Percentiles rank a stretch among this genome's conserved stretches.
Evolutionary conservation across 2,113 vertebrate genomes (phyloP).

Genomic region (Eurypyga helias): DNA sequence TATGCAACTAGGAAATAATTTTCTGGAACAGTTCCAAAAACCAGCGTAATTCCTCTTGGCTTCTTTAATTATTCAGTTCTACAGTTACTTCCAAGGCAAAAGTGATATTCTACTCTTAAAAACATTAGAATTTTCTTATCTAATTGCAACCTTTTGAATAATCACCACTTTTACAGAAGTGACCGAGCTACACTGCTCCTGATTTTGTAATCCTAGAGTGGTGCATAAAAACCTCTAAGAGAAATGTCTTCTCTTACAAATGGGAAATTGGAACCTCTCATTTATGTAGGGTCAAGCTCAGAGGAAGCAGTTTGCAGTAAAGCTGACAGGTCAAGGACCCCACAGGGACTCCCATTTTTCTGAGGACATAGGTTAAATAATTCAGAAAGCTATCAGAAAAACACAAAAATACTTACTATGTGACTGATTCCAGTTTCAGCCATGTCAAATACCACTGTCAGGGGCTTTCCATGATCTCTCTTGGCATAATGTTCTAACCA

Average conservation of each 20-base stretch:
- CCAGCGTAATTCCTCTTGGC: neutral
- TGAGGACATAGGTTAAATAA: neutral
- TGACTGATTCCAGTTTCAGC: constrained; percentile 91
- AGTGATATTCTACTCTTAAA: neutral
- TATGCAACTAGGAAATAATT: neutral
- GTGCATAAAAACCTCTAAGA: neutral
- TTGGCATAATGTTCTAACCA: constrained; percentile 95
- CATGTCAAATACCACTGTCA: constrained; percentile 97
- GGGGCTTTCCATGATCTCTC: constrained; percentile 91
- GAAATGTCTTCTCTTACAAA: neutral
- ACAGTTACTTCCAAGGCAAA: neutral
- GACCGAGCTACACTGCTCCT: neutral
- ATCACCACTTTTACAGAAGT: neutral
- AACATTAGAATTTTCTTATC: neutral
- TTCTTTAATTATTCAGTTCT: neutral
- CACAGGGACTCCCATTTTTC: neutral
- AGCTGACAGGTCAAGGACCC: neutral
- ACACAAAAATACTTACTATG: constrained; percentile 84
- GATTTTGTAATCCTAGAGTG: neutral
- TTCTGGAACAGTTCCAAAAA: neutral
- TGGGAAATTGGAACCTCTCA: neutral
- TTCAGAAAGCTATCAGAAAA: neutral
- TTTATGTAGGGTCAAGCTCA: neutral
- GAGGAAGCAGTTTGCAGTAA: neutral
- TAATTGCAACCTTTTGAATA: neutral